Base-by-base conservation (phyloP, 1,140 invertebrate species). In the Calephelis virginiensis region DNA sequence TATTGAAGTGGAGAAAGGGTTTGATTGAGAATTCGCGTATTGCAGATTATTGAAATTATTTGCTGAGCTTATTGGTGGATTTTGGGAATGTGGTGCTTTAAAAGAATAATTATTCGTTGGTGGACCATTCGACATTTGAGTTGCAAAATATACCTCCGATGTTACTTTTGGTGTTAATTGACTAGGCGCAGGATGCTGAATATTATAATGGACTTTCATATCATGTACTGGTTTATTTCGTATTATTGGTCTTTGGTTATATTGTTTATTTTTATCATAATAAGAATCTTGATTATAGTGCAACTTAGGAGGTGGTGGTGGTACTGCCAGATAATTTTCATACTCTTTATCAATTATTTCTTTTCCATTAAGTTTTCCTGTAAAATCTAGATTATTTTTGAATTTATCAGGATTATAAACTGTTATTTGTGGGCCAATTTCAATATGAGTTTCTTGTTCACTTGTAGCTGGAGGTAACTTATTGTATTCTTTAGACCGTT, bases 61-160 rank as follows among this genome's bases (percentile, higher is more conserved):
- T 61, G 69, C 46, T 7, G 11, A 56, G 12, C 28, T 38, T 45
- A 43, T 13, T 11, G 49, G 49, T 10, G n/a, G 8, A 7, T 14
- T 47, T 46, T 53, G 37, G 72, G 64, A 62, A 61, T 77, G 72
- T 62, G 85, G 82, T 59, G 89, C 82, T 17, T 86, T 83, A 65
- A 90, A 75, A 13, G 82, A 88, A 67, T 86, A 91, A 8, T 79
- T 83, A 45, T 83, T 76, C 49, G 80, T 76, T 10, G 79, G 78
- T 56, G 84, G 77, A 64, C 70, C 86, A 60, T 81, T 85, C 50
- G 87, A 79, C 40, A 83, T 72, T 72, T 91, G 87, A 17, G 91
- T 82, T 48, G 91, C 91, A 71, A 87, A 92, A 73, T 92, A 92
- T 63, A 92, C 83, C 80, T 92, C 91, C 17, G 90, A 92, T 13